A percentile compares a stretch with the other conserved stretches of the same genome.
Conservation (phyloP, 1,140 invertebrate genomes). For the Apolygus lucorum region DNA sequence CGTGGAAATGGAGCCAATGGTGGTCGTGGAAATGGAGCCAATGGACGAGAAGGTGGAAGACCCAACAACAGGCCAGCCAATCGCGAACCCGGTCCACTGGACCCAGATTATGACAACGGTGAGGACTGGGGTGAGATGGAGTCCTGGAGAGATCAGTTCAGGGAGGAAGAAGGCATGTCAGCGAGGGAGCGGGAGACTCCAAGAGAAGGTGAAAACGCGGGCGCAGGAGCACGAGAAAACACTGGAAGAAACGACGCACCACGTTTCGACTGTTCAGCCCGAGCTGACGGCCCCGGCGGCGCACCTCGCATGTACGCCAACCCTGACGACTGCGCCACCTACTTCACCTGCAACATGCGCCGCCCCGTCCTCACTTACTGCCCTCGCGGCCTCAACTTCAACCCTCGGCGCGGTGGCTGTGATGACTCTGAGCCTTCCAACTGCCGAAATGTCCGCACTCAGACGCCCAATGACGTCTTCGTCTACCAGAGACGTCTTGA, state of each 20-base stretch:
- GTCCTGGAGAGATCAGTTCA: neutral
- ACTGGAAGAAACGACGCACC: no score
- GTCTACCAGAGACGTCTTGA: neutral
- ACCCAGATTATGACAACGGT: neutral
- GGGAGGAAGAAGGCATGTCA: no score
- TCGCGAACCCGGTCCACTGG: neutral
- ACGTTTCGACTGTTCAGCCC: neutral
- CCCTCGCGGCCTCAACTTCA: neutral
- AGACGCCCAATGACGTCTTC: neutral
- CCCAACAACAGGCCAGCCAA: no score
- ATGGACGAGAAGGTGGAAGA: no score
- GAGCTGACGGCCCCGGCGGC: neutral
- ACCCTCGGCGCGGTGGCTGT: neutral
- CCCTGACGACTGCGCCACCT: slow-evolving; percentile 5
- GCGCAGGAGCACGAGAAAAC: neutral
- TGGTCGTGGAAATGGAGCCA: no score
- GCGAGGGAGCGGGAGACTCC: no score
- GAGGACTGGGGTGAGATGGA: neutral
- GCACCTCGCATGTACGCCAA: neutral
- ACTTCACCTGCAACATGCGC: slow-evolving; percentile 3
- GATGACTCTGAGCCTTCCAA: neutral
- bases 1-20: no score
- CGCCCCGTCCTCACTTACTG: slow-evolving; percentile 3
- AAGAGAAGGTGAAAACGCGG: neutral
- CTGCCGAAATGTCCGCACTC: neutral